These are phyloP conservation scores for Morone chrysops DNA, from an alignment of 2,113 vertebrate species.

Conservation along the genomic window DNA sequence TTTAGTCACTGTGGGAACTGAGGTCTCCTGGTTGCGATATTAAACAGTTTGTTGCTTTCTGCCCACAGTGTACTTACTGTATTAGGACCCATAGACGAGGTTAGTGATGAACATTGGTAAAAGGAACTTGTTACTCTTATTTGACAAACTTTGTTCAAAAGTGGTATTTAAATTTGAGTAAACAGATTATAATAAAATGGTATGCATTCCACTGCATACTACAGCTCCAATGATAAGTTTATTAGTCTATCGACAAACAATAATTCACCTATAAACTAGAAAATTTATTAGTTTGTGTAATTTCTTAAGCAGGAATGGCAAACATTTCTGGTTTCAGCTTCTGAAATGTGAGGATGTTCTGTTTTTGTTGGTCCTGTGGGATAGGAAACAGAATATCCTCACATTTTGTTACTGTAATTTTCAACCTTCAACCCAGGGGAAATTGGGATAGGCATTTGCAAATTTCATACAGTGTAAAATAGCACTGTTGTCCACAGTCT, in stretches of 20 bases:
- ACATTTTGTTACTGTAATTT: background rate
- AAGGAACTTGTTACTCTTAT: background rate
- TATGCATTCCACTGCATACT: background rate
- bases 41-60: background rate
- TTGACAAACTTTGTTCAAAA: background rate
- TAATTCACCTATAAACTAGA: background rate
- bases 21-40: conserved; percentile 17
- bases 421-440: background rate
- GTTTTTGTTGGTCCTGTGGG: background rate
- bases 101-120: background rate
- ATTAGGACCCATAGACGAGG: background rate
- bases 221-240: background rate
- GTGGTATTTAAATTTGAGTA: background rate
- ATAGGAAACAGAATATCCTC: background rate
- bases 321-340: background rate
- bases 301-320: background rate
- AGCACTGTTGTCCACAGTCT: background rate
- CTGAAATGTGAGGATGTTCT: background rate
- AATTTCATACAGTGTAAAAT: background rate
- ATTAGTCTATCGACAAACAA: background rate
- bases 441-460: background rate
- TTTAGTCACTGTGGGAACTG: conserved; percentile 15
- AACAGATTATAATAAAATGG: background rate
- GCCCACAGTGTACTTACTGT: background rate
- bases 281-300: background rate